Base-by-base conservation (phyloP, 2,888 invertebrate genomes). In the Hemaris fuciformis region DNA sequence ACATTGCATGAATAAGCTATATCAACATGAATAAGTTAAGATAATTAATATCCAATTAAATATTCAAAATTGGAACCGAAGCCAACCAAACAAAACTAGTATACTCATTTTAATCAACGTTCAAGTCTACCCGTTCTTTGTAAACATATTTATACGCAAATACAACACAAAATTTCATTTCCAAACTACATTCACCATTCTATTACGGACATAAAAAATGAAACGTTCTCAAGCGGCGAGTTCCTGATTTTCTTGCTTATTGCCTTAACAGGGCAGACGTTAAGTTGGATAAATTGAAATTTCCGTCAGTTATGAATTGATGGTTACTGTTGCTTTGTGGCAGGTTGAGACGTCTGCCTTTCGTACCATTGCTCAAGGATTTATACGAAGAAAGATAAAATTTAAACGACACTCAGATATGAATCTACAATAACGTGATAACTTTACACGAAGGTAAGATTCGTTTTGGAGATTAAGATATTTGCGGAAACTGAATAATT, bases 271-370 rank as follows among this genome's bases (percentile, higher is more conserved):
- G 78, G 76, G 68, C 71, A 68, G 71, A 68, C 77, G 38, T n/a
- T 38, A 38, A 85, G 82, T 80, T 72, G 75, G 62, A 80, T 67
- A 80, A 89, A 89, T 90, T 88, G 90, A 79, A 80, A 80, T 88
- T 84, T 91, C 91, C 91, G 88, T 76, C 81, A 76, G 73, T 73
- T 76, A 69, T 65, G 66, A 77, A 78, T 79, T 73, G 75, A 75
- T 68, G 68, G 53, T 69, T 66, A 67, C 58, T 68, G 61, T 45
- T 65, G 58, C 58, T 57, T 64, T 18, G 43, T 48, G 18, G 48
- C 23, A 66, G 62, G 63, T 65, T 43, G 15, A 64, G 66, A 63
- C 63, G 60, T 66, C 57, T 46, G 41, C 41, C 34, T 34, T 48
- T 46, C 27, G 6, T 2, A n/a, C n/a, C n/a, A 23, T 22, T 23